Base-by-base conservation (phyloP, 2,888 invertebrate genomes). In the Micropterix aruncella region DNA sequence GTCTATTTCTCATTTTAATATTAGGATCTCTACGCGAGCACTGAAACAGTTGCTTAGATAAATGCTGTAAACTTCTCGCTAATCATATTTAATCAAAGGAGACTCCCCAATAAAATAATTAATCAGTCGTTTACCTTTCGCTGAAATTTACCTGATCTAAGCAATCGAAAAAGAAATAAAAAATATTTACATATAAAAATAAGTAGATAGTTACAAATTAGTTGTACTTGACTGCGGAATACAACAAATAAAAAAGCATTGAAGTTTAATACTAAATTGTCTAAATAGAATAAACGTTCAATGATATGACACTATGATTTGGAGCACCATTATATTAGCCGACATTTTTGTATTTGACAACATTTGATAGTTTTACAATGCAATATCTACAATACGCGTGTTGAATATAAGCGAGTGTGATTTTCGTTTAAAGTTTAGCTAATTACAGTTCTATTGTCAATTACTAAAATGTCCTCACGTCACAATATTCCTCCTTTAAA, bases 251-350 rank as follows among this genome's bases (percentile, higher is more conserved):
- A n/a, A n/a, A n/a, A n/a, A n/a, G n/a, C n/a, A n/a, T n/a, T n/a
- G n/a, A n/a, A n/a, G n/a, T n/a, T n/a, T n/a, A n/a, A n/a, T n/a
- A n/a, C n/a, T n/a, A n/a, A n/a, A n/a, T n/a, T n/a, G n/a, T n/a
- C n/a, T n/a, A n/a, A n/a, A n/a, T 27, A 27, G 27, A 27, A 27
- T 27, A 27, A 27, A 27, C 27, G 7, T 27, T 27, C 27, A 27
- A 36, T 49, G 52, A 52, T 52, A 52, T 52, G 52, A 50, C 48
- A 50, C 51, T 50, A 50, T 47, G 41, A 48, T 46, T 47, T 47
- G 46, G 50, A 52, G 52, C 52, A 52, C 52, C 52, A 50, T 49
- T 43, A 42, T 42, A 40, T 9, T 15, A 38, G 38, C 14, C 14
- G 12, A 38, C 38, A 15, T 15, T 38, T 38, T 12, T 38, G 15